Evolutionary conservation across 1,140 invertebrate species (phyloP).

Genomic region (Drosophila ohnishii): DNA sequence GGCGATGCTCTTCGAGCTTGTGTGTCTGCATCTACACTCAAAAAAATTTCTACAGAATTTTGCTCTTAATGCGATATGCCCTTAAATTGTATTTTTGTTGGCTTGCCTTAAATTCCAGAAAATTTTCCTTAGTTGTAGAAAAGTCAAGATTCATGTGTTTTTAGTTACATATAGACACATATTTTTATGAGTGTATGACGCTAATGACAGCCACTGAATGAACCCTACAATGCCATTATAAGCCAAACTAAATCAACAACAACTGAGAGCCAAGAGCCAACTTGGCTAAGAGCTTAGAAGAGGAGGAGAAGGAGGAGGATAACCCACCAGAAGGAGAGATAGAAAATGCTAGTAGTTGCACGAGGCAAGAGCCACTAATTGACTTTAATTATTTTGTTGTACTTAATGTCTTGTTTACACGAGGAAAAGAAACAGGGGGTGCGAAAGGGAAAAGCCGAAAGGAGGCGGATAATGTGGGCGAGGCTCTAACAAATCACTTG

Average conservation of each 20-base stretch:
- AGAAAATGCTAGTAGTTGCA: slow-evolving; percentile 40
- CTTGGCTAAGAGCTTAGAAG: slow-evolving; percentile 8
- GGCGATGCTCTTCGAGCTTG: slow-evolving; percentile 1
- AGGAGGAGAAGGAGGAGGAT: not conserved
- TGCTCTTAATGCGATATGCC: too few relatives aligned
- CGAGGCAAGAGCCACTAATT: slow-evolving; percentile 72
- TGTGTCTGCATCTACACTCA: slow-evolving; percentile 15
- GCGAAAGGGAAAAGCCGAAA: slow-evolving; percentile 1
- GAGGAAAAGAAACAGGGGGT: slow-evolving; percentile 18
- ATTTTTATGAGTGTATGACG: slow-evolving; percentile 4
- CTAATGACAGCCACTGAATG: slow-evolving; percentile 46
- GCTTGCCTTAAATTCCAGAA: too few relatives aligned
- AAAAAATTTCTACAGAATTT: too few relatives aligned
- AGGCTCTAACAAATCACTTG: slow-evolving; percentile 52
- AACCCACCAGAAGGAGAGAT: not conserved
- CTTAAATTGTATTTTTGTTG: too few relatives aligned
- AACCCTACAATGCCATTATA: slow-evolving; percentile 55
- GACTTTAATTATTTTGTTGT: slow-evolving; percentile 82
- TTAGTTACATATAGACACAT: too few relatives aligned
- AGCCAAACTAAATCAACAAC: slow-evolving; percentile 63
- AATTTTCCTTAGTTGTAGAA: too few relatives aligned
- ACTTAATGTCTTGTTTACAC: slow-evolving; percentile 77
- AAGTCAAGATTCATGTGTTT: too few relatives aligned
- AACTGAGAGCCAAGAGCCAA: slow-evolving; percentile 35
- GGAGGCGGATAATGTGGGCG: slow-evolving; percentile 33